Percentiles rank a stretch among this genome's conserved stretches.
phyloP scores from a whole-genome alignment of 2,113 vertebrate genomes.

The Lepus europaeus region DNA sequence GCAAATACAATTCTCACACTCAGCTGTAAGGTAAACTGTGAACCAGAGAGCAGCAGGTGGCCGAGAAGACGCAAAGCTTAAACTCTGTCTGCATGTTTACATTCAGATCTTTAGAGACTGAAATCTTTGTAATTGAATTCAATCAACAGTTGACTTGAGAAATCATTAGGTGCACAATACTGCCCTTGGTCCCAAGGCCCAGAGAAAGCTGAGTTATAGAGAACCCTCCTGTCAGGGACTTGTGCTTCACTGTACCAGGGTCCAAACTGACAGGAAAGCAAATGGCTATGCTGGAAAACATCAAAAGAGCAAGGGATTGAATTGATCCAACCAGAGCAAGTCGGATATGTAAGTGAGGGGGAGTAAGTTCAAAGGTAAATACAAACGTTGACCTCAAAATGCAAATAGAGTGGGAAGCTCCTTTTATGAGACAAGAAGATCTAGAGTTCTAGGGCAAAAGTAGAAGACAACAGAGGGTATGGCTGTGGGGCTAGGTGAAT shows the following conservation, averaged over 20 bases:
- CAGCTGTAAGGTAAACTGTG: constrained; percentile 76
- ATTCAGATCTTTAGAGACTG: background rate
- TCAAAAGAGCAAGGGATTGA: background rate
- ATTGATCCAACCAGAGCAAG: background rate
- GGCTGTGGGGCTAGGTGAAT: background rate
- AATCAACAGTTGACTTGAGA: constrained; percentile 57
- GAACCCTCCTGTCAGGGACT: background rate
- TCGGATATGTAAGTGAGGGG: background rate
- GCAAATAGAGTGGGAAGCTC: background rate
- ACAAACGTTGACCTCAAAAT: background rate
- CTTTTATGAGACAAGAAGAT: background rate
- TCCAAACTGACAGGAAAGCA: background rate
- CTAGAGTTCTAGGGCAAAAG: background rate
- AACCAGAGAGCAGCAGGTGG: constrained; percentile 70
- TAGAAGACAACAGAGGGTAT: background rate
- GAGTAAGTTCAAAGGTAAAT: background rate
- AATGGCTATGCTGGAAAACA: background rate
- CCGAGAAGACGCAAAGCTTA: constrained; percentile 2
- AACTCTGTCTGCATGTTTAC: constrained; percentile 48
- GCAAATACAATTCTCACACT: constrained; percentile 57
- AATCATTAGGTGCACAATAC: background rate
- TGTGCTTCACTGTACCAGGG: background rate
- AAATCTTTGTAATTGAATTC: constrained; percentile 60
- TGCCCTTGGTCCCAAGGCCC: background rate
- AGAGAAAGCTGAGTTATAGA: background rate